Base-by-base conservation (phyloP, 2,113 vertebrate genomes). In the Engystomops pustulosus region DNA sequence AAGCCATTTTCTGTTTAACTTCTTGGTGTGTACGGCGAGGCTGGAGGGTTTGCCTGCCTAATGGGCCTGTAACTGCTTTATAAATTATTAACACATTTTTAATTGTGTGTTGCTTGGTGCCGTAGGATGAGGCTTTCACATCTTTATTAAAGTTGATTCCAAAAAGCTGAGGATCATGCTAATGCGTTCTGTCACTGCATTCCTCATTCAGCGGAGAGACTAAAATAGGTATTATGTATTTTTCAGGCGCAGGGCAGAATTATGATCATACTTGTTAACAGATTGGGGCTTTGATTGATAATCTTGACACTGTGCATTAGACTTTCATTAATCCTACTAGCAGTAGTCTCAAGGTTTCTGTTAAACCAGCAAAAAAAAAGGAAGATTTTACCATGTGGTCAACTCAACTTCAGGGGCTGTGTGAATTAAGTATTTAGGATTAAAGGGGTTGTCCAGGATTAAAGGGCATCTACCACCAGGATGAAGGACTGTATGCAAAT, bases 61-160 rank as follows among this genome's bases (percentile, higher is more conserved):
- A 85, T 85, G 74, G 83, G 74, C 27, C 83, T 79, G 62, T 85
- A 75, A 85, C 74, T 85, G 62, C n/a, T 78, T 70, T 79, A 85
- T 85, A 51, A 85, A 85, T 79, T 78, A 84, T 84, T 85, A 85
- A 85, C 67, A 78, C 74, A 79, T 69, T 85, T 85, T 85, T 85
- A 85, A 85, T 85, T 85, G 83, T 51, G 82, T 79, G 76, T 79
- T 79, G 83, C 65, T 25, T 85, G 62, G 45, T 85, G 62, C 60
- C 58, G 23, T 77, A 84, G 74, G 53, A 76, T 67, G 60, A 78
- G 47, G 62, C 72, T 84, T 84, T 84, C 32, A 76, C 44, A 15
- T 85, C 49, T 85, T 70, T 79, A 70, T 85, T 77, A 76, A 53
- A 69, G 58, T 49, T 68, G 41, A 77, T 84, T 84, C 25, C n/a